Evolutionary conservation across 2,797 vertebrate species (phyloP).

Genomic region (Varecia variegata): DNA sequence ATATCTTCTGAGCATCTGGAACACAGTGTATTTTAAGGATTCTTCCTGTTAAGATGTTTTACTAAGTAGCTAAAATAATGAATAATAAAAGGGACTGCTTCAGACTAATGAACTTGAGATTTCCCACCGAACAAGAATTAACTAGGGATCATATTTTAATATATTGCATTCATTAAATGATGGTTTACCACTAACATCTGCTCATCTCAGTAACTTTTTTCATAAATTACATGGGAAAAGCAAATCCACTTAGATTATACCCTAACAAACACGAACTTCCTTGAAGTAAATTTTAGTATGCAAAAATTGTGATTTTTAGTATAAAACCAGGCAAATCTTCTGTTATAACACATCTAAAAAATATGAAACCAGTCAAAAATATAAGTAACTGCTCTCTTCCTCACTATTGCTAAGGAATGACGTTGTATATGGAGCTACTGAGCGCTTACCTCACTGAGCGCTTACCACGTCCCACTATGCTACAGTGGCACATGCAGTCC

Average conservation of each 20-base stretch:
- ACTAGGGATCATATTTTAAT: background rate
- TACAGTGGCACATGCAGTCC: background rate
- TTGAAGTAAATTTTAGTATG: background rate
- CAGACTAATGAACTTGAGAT: background rate
- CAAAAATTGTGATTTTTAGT: background rate
- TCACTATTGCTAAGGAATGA: background rate
- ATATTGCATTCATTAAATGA: background rate
- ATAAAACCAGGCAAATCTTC: background rate
- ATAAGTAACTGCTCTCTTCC: background rate
- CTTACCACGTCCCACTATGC: background rate
- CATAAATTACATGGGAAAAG: background rate
- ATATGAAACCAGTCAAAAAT: background rate
- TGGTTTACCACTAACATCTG: background rate
- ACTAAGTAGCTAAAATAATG: background rate
- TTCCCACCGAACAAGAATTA: background rate
- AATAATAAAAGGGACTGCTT: background rate
- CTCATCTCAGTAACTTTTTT: background rate
- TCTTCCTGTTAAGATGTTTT: background rate
- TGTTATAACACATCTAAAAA: background rate
- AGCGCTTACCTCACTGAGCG: background rate
- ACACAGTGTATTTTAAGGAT: background rate
- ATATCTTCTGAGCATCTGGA: background rate
- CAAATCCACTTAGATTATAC: background rate
- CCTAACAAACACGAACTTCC: background rate
- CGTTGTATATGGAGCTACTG: rapidly evolving